phyloP scores from a whole-genome alignment of 2,797 vertebrate genomes.

The Acrocephalus scirpaceus region DNA sequence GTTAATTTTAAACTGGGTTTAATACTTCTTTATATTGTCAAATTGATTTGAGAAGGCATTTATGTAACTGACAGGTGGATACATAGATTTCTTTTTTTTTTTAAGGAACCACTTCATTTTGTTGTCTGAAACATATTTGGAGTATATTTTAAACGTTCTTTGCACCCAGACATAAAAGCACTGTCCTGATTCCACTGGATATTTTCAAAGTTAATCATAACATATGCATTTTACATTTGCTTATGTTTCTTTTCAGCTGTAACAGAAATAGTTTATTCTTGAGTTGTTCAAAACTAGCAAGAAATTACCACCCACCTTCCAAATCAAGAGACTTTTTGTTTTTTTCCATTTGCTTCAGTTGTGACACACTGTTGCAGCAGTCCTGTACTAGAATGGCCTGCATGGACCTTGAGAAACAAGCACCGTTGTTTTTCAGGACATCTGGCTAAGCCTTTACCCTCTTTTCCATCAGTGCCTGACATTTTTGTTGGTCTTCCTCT shows the following conservation, averaged over 20 bases:
- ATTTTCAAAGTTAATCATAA: neutral
- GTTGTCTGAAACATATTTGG: neutral
- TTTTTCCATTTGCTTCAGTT: neutral
- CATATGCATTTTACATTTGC: neutral
- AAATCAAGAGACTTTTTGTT: neutral
- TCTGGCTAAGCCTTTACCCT: neutral
- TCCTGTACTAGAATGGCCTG: neutral
- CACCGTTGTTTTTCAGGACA: neutral
- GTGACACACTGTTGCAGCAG: neutral
- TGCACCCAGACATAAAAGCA: neutral
- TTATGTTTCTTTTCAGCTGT: neutral
- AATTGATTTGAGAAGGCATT: constrained; percentile 14
- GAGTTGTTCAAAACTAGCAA: neutral
- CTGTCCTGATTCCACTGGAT: neutral
- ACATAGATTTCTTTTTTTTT: neutral
- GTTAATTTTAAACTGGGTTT: neutral
- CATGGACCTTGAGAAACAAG: neutral
- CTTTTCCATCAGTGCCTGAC: neutral
- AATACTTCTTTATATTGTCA: constrained; percentile 12
- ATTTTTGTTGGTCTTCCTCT: constrained; percentile 3
- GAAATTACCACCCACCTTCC: neutral
- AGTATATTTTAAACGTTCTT: neutral
- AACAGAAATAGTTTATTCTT: neutral
- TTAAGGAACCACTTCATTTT: neutral
- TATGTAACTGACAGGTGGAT: constrained; percentile 18